Conservation (phyloP, 2,888 invertebrate species). For the Doris montereyensis region DNA sequence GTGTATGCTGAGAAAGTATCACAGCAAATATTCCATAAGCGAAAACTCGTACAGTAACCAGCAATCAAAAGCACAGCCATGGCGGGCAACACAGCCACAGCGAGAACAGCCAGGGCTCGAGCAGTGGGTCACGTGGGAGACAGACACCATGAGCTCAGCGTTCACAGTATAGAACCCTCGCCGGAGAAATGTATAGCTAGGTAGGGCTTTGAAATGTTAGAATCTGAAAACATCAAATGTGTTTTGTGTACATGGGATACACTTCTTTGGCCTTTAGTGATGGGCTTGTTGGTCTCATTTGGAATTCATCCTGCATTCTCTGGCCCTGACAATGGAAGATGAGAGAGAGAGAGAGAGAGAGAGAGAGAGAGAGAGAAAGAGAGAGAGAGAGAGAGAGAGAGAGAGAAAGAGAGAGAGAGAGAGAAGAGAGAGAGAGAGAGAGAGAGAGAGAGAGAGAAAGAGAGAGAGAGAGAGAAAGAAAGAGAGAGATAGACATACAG, state of each 20-base stretch:
- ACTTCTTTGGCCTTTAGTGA: neutral
- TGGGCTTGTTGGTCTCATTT: too few species aligned
- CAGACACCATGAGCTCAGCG: neutral
- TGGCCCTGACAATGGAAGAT: too few species aligned
- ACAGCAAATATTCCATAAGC: constrained; percentile 37
- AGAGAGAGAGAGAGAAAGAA: neutral
- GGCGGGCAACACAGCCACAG: constrained; percentile 24
- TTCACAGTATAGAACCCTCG: constrained; percentile 40
- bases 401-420: constrained; percentile 8
- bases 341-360: constrained; percentile 21
- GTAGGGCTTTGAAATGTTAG: too few species aligned
- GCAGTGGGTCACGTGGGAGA: too few species aligned
- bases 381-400: constrained; percentile 32
- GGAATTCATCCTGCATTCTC: too few species aligned
- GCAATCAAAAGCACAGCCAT: constrained; percentile 37
- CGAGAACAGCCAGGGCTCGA: constrained; percentile 10
- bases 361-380: constrained; percentile 16
- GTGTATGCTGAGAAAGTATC: constrained; percentile 17
- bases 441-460: neutral
- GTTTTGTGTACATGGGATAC: too few species aligned
- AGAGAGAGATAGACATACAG: neutral
- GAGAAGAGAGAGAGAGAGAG: neutral
- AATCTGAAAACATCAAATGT: too few species aligned
- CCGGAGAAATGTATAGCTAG: constrained; percentile 43
- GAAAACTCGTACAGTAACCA: constrained; percentile 32